phyloP scores from a whole-genome alignment of 2,888 invertebrate genomes.

The Pheosia gnoma region DNA sequence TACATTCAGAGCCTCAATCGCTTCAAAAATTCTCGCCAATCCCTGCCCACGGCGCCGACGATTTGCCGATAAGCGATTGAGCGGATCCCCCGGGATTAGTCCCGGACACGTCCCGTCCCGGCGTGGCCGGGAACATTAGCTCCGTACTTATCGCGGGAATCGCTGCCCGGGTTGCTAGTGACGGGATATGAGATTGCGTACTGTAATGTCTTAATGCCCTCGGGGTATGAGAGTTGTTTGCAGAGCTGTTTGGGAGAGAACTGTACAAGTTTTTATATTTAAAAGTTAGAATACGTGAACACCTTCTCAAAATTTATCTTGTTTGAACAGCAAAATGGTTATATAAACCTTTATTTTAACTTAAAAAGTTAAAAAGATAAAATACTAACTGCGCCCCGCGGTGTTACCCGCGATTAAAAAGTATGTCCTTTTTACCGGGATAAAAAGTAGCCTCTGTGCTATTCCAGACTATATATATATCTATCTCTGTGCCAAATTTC shows the following conservation, averaged over 20 bases:
- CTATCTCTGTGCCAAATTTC: no score
- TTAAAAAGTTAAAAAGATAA: no score
- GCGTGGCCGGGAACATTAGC: slow-evolving; percentile 29
- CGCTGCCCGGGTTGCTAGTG: slow-evolving; percentile 8
- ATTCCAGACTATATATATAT: no score
- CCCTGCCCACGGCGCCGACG: slow-evolving; percentile 21
- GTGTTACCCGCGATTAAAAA: no score
- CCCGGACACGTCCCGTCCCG: slow-evolving; percentile 19
- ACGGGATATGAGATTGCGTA: slow-evolving; percentile 7
- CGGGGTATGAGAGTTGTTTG: neutral
- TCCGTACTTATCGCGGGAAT: slow-evolving; percentile 28
- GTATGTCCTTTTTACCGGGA: no score
- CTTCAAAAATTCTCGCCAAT: slow-evolving; percentile 9
- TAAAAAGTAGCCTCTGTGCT: no score
- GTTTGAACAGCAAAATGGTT: no score
- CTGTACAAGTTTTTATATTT: neutral
- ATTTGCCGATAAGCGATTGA: slow-evolving; percentile 43
- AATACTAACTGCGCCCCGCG: no score
- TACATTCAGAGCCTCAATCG: slow-evolving; percentile 6
- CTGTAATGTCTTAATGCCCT: slow-evolving; percentile 5
- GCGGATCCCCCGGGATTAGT: slow-evolving; percentile 36
- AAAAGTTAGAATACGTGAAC: neutral
- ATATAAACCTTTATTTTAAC: no score
- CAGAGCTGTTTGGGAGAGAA: neutral
- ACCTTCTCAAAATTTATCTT: no score